Evolutionary conservation across 2,888 invertebrate genomes (phyloP).

Genomic region (Allophyes oxyacanthae): DNA sequence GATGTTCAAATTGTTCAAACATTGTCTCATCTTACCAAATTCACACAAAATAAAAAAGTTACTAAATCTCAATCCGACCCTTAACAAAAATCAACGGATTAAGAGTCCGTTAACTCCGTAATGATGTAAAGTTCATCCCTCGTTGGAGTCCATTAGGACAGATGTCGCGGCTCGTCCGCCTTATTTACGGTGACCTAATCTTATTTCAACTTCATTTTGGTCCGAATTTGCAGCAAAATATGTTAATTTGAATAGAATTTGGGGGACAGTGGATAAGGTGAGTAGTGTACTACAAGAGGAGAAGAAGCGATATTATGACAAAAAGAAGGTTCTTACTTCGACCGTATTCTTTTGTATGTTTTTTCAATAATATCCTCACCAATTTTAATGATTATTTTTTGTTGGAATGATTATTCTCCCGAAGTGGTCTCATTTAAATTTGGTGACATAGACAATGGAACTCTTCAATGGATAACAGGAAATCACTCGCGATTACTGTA

Average conservation of each 20-base stretch:
- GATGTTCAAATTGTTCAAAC: no score
- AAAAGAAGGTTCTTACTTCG: no score
- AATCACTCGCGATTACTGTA: no score
- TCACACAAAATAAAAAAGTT: no score
- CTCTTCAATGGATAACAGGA: no score
- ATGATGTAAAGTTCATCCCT: slow-evolving; percentile 37
- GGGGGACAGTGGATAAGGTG: slow-evolving; percentile 45
- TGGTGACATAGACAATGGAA: no score
- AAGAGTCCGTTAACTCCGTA: slow-evolving; percentile 41
- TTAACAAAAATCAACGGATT: slow-evolving; percentile 47
- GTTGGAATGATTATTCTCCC: no score
- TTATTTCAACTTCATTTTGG: slow-evolving; percentile 71
- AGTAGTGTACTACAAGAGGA: slow-evolving; percentile 6
- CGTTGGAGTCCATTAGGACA: slow-evolving; percentile 63
- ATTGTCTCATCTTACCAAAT: no score
- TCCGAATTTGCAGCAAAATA: slow-evolving; percentile 70
- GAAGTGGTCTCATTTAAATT: no score
- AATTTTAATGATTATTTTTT: no score
- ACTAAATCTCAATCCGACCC: slow-evolving; percentile 2
- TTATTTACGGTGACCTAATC: slow-evolving; percentile 73
- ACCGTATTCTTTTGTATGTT: no score
- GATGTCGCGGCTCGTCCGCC: slow-evolving; percentile 57
- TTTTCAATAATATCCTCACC: no score
- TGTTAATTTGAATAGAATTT: slow-evolving; percentile 72
- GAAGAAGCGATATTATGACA: not conserved